Conservation (phyloP, 2,797 vertebrate species). For the Monodelphis domestica region DNA sequence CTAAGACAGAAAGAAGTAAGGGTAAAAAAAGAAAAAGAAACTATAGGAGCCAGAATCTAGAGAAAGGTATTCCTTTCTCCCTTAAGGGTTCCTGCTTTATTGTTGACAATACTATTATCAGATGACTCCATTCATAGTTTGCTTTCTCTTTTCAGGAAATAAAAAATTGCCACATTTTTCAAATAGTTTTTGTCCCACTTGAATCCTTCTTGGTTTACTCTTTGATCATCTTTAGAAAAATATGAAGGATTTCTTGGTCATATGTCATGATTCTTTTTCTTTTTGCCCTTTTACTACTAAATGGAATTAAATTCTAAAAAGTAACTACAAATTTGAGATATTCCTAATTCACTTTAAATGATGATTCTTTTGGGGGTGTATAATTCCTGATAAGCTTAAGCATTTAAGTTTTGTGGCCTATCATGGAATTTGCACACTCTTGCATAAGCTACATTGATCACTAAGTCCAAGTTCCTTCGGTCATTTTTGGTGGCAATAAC, state of each 20-base stretch:
- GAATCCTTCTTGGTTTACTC: not conserved
- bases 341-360: not conserved
- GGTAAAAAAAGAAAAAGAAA: too few relatives aligned
- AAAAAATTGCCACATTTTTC: not conserved
- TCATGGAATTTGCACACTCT: not conserved
- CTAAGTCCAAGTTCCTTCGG: not conserved
- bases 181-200: not conserved
- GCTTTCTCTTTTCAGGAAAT: constrained; percentile 3
- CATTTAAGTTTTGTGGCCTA: not conserved
- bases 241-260: not conserved
- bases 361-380: not conserved
- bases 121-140: not conserved
- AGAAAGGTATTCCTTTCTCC: not conserved
- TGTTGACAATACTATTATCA: not conserved
- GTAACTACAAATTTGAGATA: constrained; percentile 19
- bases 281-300: not conserved
- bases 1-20: too few relatives aligned
- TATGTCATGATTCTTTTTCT: not conserved
- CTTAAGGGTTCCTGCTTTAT: not conserved
- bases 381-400: not conserved
- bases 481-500: not conserved
- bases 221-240: not conserved
- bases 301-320: constrained; percentile 1
- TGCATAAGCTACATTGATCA: not conserved
- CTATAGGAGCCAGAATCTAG: not conserved